phyloP scores from a whole-genome alignment of 1,140 invertebrate genomes.

The Pinna nobilis region DNA sequence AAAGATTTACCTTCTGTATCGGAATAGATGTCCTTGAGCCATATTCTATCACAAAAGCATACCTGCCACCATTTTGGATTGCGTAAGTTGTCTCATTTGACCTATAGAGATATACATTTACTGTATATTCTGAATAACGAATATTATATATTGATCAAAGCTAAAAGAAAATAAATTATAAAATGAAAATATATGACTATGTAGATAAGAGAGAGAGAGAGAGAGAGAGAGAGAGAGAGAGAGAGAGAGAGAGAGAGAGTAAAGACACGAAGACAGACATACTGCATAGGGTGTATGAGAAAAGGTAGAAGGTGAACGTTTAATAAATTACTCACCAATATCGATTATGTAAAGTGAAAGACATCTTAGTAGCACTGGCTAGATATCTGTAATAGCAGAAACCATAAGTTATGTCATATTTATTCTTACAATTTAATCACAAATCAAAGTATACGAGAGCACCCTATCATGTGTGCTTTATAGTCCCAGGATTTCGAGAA shows the following conservation, averaged over 20 bases:
- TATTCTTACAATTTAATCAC: no score
- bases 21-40: constrained; percentile 12
- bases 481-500: no score
- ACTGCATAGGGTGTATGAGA: background rate
- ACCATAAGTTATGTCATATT: no score
- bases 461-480: no score
- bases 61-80: constrained; percentile 47
- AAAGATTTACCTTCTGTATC: constrained; percentile 12
- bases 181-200: no score
- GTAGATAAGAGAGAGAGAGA: no score
- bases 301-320: background rate
- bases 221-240: background rate
- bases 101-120: no score
- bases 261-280: background rate
- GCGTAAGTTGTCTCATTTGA: constrained; percentile 48
- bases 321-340: background rate
- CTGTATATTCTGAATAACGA: no score
- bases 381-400: background rate
- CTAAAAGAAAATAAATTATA: no score
- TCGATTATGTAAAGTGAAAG: background rate
- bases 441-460: no score
- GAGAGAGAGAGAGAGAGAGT: background rate
- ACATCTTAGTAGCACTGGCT: background rate
- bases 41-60: constrained; percentile 36
- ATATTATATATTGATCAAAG: no score